These are phyloP conservation scores for Metaphire vulgaris DNA, from an alignment of 1,140 invertebrate species.

Conservation along the genomic window DNA sequence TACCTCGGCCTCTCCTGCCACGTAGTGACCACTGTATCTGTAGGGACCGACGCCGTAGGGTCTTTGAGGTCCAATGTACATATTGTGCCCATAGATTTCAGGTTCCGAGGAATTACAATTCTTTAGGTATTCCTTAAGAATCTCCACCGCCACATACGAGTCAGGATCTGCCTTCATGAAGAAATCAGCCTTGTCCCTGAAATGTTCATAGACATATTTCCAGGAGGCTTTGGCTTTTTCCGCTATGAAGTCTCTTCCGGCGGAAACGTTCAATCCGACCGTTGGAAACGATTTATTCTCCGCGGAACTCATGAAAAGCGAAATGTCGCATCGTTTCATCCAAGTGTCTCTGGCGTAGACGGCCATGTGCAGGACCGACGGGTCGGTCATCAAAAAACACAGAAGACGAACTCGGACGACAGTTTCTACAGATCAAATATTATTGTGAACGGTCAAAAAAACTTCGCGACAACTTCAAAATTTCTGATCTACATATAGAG, in stretches of 20 bases:
- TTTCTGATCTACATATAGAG: too few species aligned
- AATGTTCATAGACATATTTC: conserved; percentile 9
- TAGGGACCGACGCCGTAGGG: too few species aligned
- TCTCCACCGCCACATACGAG: conserved; percentile 7
- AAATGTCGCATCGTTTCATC: neutral
- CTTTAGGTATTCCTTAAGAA: neutral
- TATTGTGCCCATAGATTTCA: neutral
- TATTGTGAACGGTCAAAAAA: too few species aligned
- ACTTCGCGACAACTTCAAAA: too few species aligned
- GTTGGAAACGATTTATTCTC: conserved; percentile 6
- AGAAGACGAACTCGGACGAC: conserved; percentile 8
- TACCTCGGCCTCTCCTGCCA: neutral
- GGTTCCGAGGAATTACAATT: neutral
- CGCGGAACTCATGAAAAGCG: neutral
- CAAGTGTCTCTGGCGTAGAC: neutral
- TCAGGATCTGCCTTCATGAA: conserved; percentile 25
- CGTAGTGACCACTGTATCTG: neutral
- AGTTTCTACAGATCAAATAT: too few species aligned
- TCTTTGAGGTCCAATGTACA: neutral
- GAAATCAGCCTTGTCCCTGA: conserved; percentile 9
- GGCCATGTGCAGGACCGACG: neutral
- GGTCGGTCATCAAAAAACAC: conserved; percentile 15
- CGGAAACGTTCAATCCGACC: neutral
- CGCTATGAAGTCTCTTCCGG: conserved; percentile 19
- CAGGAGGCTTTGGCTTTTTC: conserved; percentile 8